Percentiles rank a stretch among this genome's conserved stretches.
phyloP scores from a whole-genome alignment of 2,113 vertebrate species.

The Trematomus loennbergii region DNA sequence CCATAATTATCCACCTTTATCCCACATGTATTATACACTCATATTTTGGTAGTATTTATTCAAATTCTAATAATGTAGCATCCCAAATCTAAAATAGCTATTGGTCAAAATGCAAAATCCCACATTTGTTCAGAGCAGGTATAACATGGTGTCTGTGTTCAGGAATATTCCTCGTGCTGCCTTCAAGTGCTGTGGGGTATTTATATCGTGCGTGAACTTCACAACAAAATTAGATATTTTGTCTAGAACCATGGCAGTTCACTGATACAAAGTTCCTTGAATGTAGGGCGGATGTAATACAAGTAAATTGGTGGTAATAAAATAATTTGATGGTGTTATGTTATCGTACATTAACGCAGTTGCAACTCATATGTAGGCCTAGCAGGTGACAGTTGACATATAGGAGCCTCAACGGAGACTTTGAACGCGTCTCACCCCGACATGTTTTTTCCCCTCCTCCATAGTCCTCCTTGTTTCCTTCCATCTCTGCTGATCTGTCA shows the following conservation, averaged over 20 bases:
- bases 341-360: background rate
- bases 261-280: background rate
- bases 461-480: slow-evolving; percentile 51
- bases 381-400: background rate
- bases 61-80: background rate
- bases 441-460: slow-evolving; percentile 69
- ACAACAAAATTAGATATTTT: background rate
- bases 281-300: background rate
- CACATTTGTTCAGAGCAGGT: background rate
- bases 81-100: too few relatives aligned
- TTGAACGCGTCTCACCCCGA: slow-evolving; percentile 61
- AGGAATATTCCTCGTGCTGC: slow-evolving; percentile 61
- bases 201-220: rapidly evolving
- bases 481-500: slow-evolving; percentile 48
- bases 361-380: background rate
- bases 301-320: rapidly evolving
- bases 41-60: background rate
- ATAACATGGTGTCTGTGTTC: slow-evolving; percentile 41
- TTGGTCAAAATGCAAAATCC: background rate
- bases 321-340: background rate
- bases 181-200: slow-evolving; percentile 20
- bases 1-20: background rate
- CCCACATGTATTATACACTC: background rate
- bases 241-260: background rate
- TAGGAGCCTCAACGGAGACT: background rate